phyloP scores from a whole-genome alignment of 2,113 vertebrate genomes.

The Turnix velox region DNA sequence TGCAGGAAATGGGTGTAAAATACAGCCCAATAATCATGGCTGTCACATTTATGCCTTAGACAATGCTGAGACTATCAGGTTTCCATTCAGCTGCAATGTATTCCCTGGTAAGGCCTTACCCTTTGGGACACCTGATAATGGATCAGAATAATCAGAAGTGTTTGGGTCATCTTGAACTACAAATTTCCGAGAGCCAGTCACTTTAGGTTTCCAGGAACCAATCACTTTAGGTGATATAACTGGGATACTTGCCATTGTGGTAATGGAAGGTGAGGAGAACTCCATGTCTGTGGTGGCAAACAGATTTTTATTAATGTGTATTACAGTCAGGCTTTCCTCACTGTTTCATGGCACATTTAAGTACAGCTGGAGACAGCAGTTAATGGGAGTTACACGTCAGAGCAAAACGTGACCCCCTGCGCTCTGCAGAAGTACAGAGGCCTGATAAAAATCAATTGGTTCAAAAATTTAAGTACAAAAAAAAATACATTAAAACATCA shows the following conservation, averaged over 20 bases:
- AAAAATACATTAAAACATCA: slow-evolving; percentile 11
- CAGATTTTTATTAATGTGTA: slow-evolving; percentile 84
- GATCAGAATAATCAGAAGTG: slow-evolving; percentile 93
- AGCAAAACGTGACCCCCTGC: background rate
- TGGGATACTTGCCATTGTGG: slow-evolving; percentile 90
- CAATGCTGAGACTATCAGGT: slow-evolving; percentile 71
- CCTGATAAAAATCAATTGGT: slow-evolving; percentile 19
- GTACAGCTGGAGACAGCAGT: slow-evolving; percentile 36
- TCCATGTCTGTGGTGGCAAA: slow-evolving; percentile 99
- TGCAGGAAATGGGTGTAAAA: slow-evolving; percentile 24
- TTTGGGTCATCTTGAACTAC: slow-evolving; percentile 94
- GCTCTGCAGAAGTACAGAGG: background rate
- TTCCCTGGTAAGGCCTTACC: slow-evolving; percentile 93
- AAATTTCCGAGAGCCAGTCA: slow-evolving; percentile 95
- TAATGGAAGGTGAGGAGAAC: slow-evolving; percentile 90
- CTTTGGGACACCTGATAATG: slow-evolving; percentile 94
- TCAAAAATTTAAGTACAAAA: slow-evolving; percentile 5
- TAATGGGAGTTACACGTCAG: slow-evolving; percentile 15
- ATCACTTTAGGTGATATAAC: slow-evolving; percentile 92
- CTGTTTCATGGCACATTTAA: slow-evolving; percentile 55
- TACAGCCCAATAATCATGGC: background rate
- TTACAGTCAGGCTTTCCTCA: slow-evolving; percentile 42
- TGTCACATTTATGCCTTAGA: background rate
- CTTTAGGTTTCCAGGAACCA: slow-evolving; percentile 94
- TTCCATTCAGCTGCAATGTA: slow-evolving; percentile 83